Evolutionary conservation across 2,797 vertebrate species (phyloP).

Genomic region (Emydoidea blandingii): DNA sequence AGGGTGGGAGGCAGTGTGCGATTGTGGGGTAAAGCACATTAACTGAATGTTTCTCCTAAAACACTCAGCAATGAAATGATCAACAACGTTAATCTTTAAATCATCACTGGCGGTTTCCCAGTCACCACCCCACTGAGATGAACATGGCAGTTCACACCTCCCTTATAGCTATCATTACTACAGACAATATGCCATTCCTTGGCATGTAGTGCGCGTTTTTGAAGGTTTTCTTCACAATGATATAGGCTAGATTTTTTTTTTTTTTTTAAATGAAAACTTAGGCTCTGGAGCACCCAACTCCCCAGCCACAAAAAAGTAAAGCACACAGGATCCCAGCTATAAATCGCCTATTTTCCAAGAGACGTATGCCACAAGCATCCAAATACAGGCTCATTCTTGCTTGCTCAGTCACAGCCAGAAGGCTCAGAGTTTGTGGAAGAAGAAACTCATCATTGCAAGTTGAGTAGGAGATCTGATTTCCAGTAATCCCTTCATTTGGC

Average conservation of each 20-base stretch:
- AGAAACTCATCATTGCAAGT: accelerated
- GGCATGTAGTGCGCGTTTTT: accelerated
- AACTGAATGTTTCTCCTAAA: background rate
- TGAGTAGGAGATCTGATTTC: background rate
- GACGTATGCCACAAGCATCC: background rate
- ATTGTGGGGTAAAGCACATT: background rate
- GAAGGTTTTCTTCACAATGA: background rate
- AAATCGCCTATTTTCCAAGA: accelerated
- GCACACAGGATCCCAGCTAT: too few relatives aligned
- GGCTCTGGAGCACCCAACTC: background rate
- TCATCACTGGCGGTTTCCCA: accelerated
- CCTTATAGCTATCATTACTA: background rate
- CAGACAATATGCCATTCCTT: accelerated
- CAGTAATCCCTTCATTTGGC: accelerated
- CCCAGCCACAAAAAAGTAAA: background rate
- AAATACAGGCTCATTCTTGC: background rate
- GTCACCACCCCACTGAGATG: background rate
- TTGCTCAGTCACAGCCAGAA: background rate
- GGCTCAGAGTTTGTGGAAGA: background rate
- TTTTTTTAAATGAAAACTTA: background rate
- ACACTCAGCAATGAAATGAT: accelerated
- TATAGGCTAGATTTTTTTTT: background rate
- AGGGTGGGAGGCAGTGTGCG: background rate
- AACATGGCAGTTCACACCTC: accelerated
- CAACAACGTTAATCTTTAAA: background rate